These are phyloP conservation scores for Carollia perspicillata DNA, from an alignment of 2,113 vertebrate genomes.

Conservation along the genomic window DNA sequence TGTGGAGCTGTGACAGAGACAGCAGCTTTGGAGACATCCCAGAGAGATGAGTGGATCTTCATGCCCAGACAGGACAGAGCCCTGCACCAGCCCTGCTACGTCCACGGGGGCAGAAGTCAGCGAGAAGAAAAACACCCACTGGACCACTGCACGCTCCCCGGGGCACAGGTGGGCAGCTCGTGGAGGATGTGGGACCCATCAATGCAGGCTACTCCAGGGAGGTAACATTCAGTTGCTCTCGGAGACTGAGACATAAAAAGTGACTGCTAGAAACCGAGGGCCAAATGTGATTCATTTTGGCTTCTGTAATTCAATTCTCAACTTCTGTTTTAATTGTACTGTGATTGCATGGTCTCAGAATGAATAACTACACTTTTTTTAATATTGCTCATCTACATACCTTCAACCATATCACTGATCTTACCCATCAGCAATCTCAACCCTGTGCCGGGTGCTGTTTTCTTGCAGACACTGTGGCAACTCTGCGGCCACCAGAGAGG, in stretches of 20 bases:
- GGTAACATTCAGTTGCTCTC: not conserved
- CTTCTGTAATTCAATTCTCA: not conserved
- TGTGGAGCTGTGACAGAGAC: not conserved
- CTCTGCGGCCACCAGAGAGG: not conserved
- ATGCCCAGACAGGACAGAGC: not conserved
- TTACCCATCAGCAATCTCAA: not conserved
- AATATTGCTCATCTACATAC: not conserved
- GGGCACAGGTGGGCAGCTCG: not conserved
- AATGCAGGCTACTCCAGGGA: not conserved
- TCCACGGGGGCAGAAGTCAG: not conserved
- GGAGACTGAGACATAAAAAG: not conserved
- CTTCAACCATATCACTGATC: not conserved
- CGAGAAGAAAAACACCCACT: not conserved
- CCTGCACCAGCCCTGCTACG: not conserved
- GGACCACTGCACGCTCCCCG: no score
- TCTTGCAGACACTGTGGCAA: not conserved
- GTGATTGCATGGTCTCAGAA: conserved; percentile 25
- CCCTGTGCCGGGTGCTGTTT: not conserved
- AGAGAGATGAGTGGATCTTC: not conserved
- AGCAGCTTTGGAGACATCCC: not conserved
- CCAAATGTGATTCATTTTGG: not conserved
- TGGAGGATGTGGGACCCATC: not conserved
- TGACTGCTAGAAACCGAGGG: not conserved
- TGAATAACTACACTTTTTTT: not conserved
- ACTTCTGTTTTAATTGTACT: not conserved